Evolutionary conservation across 2,113 vertebrate genomes (phyloP), one percentile per base, ranked within the genome.

Genomic region (Trogon melanurus): DNA sequence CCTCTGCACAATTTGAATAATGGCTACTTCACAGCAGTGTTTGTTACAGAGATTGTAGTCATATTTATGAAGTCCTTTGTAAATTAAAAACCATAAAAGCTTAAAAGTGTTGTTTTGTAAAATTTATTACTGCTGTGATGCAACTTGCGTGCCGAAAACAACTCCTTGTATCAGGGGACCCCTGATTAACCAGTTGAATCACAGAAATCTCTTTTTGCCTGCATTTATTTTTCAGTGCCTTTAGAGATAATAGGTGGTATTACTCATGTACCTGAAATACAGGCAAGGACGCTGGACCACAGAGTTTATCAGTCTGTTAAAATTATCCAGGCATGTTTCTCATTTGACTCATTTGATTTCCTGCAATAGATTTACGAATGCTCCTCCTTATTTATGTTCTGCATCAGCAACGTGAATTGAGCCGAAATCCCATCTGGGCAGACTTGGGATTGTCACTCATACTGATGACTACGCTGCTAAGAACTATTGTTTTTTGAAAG

Each of bases 21-120:
- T 45, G 65, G 62, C 53, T 70, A 45, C 30, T 79, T 88, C 82
- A 69, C 41, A n/a, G 82, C 45, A 79, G 62, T 60, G 56, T 72
- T 91, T 82, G 53, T 58, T 90, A 45, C 36, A 79, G 36, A 30
- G 54, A 65, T 29, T 61, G 14, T 57, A 41, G 85, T 91, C 50
- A 12, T 91, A 88, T 85, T 93, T 93, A 90, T 73, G 41, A 79
- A 88, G 14, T 82, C 13, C 32, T 91, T 50, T 85, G 57, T 91
- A 93, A 96, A 91, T 11, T 72, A 50, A 85, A 96, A 94, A 76
- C 36, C 1, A 0, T 64, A 84, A 92, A 91, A 87, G 30, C 69
- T 95, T 93, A 25, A 57, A 94, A 74, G 30, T 54, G 20, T 29
- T 75, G 36, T 73, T 75, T 58, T 89, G 22, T 53, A 80, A 79